Percentiles rank a stretch among this genome's conserved stretches.
Conservation (phyloP, 1,140 invertebrate genomes). For the Drosophila chauvacae region DNA sequence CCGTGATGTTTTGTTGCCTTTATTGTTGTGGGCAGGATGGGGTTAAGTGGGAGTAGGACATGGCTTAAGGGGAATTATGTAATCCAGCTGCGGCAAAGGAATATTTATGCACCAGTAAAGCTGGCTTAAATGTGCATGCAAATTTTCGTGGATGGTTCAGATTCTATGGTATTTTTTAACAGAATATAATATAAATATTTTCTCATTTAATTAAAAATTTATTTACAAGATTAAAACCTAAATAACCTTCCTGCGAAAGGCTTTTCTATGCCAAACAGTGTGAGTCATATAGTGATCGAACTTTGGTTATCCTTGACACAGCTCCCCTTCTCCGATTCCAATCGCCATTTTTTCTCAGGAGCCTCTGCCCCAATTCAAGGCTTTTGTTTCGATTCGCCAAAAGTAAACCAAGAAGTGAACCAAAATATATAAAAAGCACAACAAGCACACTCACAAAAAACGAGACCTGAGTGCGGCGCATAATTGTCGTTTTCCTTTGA, state of each 20-base stretch:
- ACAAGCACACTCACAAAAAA: conserved; percentile 8
- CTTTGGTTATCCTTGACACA: conserved; percentile 9
- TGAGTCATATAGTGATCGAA: background rate
- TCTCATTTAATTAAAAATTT: background rate
- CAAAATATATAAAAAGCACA: conserved; percentile 11
- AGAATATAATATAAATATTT: background rate
- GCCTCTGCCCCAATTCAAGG: conserved; percentile 34
- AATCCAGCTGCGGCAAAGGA: conserved; percentile 13
- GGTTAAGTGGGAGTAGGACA: conserved; percentile 42
- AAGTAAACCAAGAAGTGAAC: conserved; percentile 15
- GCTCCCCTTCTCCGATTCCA: conserved; percentile 3
- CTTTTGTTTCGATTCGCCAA: conserved; percentile 58
- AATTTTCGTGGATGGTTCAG: background rate
- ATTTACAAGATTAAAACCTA: background rate
- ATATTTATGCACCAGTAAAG: conserved; percentile 9
- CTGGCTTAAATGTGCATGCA: background rate
- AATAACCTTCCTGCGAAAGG: background rate
- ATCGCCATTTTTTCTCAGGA: conserved; percentile 19
- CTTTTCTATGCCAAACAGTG: background rate
- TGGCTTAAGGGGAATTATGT: conserved; percentile 30
- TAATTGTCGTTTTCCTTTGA: conserved; percentile 83
- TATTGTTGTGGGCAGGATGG: conserved; percentile 36
- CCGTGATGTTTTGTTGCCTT: conserved; percentile 39
- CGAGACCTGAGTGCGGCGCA: conserved; percentile 68
- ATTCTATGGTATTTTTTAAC: background rate